Evolutionary conservation across 2,888 invertebrate genomes (phyloP), one percentile per base, ranked within the genome.

Genomic region (Dioctria linearis): DNA sequence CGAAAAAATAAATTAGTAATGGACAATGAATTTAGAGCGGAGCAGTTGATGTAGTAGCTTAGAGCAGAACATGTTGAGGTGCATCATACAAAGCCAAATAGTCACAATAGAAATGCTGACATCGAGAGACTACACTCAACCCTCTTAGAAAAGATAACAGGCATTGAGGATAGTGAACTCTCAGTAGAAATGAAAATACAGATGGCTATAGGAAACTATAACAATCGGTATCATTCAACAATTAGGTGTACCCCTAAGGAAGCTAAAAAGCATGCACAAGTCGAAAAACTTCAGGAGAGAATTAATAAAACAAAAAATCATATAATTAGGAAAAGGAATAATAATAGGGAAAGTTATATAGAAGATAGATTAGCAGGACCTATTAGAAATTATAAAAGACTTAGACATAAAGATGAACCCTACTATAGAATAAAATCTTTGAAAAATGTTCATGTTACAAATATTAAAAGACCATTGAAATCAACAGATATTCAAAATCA

Each of bases 81-180:
- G n/a, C n/a, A n/a, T n/a, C n/a, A n/a, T n/a, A n/a, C n/a, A n/a
- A n/a, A n/a, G n/a, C n/a, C n/a, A n/a, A n/a, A n/a, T n/a, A n/a
- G n/a, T n/a, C n/a, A n/a, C n/a, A n/a, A n/a, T n/a, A n/a, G 42
- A 11, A 66, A 42, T 42, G 42, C 66, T n/a, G 5, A 3, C 4
- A 40, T 42, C 25, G 82, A 83, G 79, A 81, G 82, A 57, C 51
- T 82, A 37, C 25, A 83, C 71, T 82, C 82, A n/a, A 81, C 81
- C 51, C 78, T 81, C 51, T 78, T 81, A 81, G 82, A 82, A 59
- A 63, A 65, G n/a, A 63, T 63, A 37, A n/a, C 71, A 4, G 80
- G 76, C 79, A 13, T 81, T 39, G 81, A 82, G 79, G 59, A 46
- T 61, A 82, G 81, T 46, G 46, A 46, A 46, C 46, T 46, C 46